These are phyloP conservation scores for Serilophus lunatus DNA, from an alignment of 2,113 vertebrate species.

Conservation along the genomic window DNA sequence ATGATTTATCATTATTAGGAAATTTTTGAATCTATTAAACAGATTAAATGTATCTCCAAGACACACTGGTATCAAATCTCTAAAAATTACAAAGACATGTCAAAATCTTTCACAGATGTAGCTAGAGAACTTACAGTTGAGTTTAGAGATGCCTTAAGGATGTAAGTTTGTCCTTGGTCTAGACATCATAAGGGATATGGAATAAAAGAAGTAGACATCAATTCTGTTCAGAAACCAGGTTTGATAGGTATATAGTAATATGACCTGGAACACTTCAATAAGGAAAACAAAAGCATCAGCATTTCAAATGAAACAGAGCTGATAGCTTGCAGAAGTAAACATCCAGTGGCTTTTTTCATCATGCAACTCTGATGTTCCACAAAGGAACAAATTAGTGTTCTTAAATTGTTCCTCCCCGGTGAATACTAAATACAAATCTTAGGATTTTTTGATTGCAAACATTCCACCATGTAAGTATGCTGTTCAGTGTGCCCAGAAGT, in stretches of 20 bases:
- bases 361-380: background rate
- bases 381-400: background rate
- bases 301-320: background rate
- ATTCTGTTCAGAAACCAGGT: background rate
- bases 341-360: background rate
- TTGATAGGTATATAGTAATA: background rate
- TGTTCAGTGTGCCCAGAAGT: background rate
- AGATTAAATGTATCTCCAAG: background rate
- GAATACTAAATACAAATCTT: background rate
- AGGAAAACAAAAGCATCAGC: background rate
- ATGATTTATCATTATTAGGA: background rate
- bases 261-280: background rate
- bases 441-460: conserved; percentile 17
- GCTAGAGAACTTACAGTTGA: background rate
- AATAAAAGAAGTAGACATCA: background rate
- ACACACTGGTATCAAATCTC: background rate
- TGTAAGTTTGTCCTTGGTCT: background rate
- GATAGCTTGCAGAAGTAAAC: background rate
- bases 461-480: background rate
- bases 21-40: background rate
- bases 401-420: background rate
- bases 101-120: background rate
- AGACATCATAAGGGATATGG: background rate
- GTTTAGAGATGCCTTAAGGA: background rate
- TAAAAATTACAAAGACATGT: background rate